Evolutionary conservation across 2,797 vertebrate genomes (phyloP).

Genomic region (Pristis pectinata): DNA sequence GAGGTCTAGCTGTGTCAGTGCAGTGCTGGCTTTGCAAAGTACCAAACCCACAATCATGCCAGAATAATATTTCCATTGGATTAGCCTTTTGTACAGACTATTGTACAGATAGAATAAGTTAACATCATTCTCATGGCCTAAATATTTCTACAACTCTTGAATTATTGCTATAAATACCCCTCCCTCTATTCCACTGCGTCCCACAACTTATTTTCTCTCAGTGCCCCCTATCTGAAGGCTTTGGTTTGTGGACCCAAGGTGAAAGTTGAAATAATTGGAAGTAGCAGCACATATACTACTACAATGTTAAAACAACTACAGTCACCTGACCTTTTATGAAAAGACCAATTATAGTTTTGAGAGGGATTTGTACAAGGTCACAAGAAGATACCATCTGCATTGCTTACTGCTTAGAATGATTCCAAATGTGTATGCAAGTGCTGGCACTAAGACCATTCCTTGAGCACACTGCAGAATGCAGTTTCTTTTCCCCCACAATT

Average conservation of each 20-base stretch:
- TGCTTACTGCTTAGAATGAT: constrained; percentile 4
- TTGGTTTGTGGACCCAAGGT: constrained; percentile 32
- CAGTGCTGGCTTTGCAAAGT: constrained; percentile 31
- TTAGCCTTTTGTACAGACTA: constrained; percentile 32
- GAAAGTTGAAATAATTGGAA: constrained; percentile 7
- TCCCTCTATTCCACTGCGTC: background rate
- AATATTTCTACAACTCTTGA: background rate
- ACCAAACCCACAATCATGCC: constrained; percentile 34
- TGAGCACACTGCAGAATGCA: constrained; percentile 21
- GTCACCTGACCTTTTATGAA: constrained; percentile 26
- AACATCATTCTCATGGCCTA: background rate
- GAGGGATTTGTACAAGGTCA: constrained; percentile 6
- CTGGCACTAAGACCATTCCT: background rate
- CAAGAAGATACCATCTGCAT: constrained; percentile 10
- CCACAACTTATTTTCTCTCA: background rate
- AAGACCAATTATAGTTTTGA: constrained; percentile 32
- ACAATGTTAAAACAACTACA: background rate
- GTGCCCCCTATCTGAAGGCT: background rate
- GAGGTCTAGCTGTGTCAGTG: constrained; percentile 36
- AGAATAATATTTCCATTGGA: constrained; percentile 36
- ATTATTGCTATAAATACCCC: background rate
- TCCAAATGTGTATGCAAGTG: background rate
- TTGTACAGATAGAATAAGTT: constrained; percentile 18
- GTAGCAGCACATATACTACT: background rate
- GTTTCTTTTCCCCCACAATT: background rate